phyloP scores from a whole-genome alignment of 92 coral and sea anemone genomes.

The Pocillopora meandrina region DNA sequence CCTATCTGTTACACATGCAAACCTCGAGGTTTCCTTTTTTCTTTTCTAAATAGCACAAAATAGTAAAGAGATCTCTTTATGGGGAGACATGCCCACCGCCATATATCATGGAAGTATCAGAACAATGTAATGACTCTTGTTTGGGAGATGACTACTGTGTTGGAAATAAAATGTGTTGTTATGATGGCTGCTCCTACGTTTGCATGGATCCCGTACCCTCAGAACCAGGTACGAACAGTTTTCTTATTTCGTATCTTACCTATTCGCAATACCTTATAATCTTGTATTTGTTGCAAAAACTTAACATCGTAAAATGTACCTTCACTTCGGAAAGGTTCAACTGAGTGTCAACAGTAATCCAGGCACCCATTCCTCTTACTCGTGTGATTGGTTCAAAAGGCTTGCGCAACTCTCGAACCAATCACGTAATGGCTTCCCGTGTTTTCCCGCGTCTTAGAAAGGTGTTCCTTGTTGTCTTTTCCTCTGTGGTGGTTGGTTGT shows the following conservation, averaged over 20 bases:
- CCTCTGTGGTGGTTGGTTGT: too few relatives aligned
- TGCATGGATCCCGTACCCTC: slow-evolving; percentile 73
- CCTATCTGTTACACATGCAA: not conserved
- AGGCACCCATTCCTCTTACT: too few relatives aligned
- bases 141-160: slow-evolving; percentile 55
- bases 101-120: slow-evolving; percentile 33
- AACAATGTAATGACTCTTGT: slow-evolving; percentile 58
- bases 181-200: slow-evolving; percentile 55
- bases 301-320: too few relatives aligned
- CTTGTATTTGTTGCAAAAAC: too few relatives aligned
- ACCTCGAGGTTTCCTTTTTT: not conserved
- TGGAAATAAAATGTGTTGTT: slow-evolving; percentile 62
- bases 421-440: too few relatives aligned
- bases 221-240: slow-evolving; percentile 52
- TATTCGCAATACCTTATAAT: not conserved
- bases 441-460: too few relatives aligned
- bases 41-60: not conserved
- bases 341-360: too few relatives aligned
- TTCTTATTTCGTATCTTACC: not conserved
- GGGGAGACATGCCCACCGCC: slow-evolving; percentile 49
- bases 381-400: too few relatives aligned
- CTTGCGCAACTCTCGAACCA: too few relatives aligned
- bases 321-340: too few relatives aligned
- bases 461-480: too few relatives aligned
- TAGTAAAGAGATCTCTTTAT: slow-evolving; percentile 39